phyloP scores from a whole-genome alignment of 2,888 invertebrate species.

The Folsomia candida region DNA sequence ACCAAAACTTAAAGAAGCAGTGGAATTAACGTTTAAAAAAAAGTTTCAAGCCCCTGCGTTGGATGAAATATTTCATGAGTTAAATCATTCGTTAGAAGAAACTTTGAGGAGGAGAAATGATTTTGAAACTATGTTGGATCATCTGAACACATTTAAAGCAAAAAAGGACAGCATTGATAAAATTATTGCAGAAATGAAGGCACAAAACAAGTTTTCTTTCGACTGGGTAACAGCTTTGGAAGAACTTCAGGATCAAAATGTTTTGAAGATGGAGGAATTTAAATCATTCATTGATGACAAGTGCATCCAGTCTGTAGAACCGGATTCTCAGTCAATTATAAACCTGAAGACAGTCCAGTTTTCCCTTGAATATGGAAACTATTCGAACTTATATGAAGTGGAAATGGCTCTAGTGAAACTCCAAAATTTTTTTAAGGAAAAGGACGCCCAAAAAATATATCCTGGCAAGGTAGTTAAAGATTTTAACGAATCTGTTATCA shows the following conservation, averaged over 20 bases:
- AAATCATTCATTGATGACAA: too few relatives aligned
- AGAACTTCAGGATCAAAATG: background rate
- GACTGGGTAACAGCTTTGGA: background rate
- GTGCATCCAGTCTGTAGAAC: too few relatives aligned
- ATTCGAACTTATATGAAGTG: too few relatives aligned
- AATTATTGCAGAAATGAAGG: background rate
- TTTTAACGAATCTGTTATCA: background rate
- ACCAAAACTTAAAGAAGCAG: background rate
- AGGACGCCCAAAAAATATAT: too few relatives aligned
- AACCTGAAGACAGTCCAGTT: too few relatives aligned
- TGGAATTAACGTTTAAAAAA: background rate
- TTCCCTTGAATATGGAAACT: too few relatives aligned
- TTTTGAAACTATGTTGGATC: background rate
- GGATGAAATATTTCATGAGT: background rate
- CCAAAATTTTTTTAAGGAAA: background rate
- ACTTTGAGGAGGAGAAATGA: background rate
- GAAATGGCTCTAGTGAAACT: background rate
- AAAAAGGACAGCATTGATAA: background rate
- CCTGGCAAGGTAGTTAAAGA: background rate
- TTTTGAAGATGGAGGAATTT: too few relatives aligned
- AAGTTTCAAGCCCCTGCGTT: background rate
- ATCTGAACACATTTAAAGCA: background rate
- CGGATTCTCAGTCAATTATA: too few relatives aligned
- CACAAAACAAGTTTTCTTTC: background rate
- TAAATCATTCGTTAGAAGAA: background rate